Conservation (phyloP, 1,140 invertebrate genomes). For the Scaptodrosophila lebanonensis region DNA sequence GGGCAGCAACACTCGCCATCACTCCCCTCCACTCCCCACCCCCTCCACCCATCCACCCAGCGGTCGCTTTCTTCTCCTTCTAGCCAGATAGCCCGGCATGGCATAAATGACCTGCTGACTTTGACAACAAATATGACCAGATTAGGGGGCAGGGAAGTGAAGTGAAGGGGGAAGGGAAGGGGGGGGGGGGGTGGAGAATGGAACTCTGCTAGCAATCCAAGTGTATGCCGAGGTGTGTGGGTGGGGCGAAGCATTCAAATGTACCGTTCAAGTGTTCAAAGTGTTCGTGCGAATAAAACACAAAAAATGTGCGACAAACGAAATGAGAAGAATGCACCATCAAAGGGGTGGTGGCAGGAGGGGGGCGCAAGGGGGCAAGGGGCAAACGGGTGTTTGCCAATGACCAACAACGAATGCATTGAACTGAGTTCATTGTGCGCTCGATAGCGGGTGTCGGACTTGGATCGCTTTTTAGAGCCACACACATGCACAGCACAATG, state of each 20-base stretch:
- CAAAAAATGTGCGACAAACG: constrained; percentile 34
- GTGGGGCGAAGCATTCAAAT: constrained; percentile 37
- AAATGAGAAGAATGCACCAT: constrained; percentile 37
- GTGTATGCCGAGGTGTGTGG: background rate
- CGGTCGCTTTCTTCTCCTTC: too few species aligned
- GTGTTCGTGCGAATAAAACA: constrained; percentile 43
- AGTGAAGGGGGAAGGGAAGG: constrained; percentile 1
- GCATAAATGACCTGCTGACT: constrained; percentile 44
- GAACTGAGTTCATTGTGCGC: constrained; percentile 26
- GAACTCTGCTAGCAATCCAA: background rate
- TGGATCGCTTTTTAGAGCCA: background rate
- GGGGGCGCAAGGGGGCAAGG: too few species aligned
- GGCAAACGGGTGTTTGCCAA: background rate
- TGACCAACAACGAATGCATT: constrained; percentile 10
- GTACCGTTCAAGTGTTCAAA: constrained; percentile 45
- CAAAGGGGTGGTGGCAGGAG: constrained; percentile 27
- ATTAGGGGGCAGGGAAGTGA: background rate
- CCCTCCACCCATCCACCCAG: too few species aligned
- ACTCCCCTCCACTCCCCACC: too few species aligned
- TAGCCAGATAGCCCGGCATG: too few species aligned
- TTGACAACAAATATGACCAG: constrained; percentile 34
- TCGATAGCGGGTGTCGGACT: background rate
- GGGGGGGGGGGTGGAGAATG: constrained; percentile 12
- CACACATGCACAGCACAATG: constrained; percentile 36
- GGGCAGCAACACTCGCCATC: too few species aligned